These are phyloP conservation scores for Cephalopterus ornatus DNA, from an alignment of 2,113 vertebrate genomes.

Conservation along the genomic window DNA sequence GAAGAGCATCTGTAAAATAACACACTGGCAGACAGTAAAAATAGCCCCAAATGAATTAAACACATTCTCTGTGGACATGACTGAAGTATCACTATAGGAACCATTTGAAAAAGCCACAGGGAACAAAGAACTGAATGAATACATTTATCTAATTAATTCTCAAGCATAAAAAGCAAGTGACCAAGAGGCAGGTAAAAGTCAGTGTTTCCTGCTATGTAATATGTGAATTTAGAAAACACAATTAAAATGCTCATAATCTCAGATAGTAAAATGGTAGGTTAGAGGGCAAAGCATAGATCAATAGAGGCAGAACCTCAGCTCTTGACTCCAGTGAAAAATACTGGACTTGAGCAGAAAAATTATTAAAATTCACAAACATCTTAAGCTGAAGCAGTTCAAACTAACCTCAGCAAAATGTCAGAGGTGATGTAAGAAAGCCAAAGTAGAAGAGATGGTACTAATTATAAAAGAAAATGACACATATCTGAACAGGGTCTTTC, in stretches of 20 bases:
- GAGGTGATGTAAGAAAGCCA: neutral
- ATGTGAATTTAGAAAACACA: neutral
- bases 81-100: slow-evolving; percentile 20
- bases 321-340: neutral
- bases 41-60: slow-evolving; percentile 2
- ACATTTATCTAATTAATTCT: neutral
- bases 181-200: neutral
- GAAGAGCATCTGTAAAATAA: neutral
- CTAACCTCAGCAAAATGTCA: neutral
- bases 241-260: neutral
- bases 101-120: neutral
- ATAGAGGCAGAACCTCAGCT: neutral
- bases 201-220: neutral
- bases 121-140: neutral
- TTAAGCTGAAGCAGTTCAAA: neutral
- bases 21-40: neutral
- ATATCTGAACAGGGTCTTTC: neutral
- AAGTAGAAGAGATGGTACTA: neutral
- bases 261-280: neutral
- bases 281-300: neutral
- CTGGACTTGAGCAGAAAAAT: neutral
- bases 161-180: neutral
- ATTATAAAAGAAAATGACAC: neutral
- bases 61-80: neutral
- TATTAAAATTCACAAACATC: neutral